phyloP scores from a whole-genome alignment of 2,797 vertebrate species.

The Coendou prehensilis region DNA sequence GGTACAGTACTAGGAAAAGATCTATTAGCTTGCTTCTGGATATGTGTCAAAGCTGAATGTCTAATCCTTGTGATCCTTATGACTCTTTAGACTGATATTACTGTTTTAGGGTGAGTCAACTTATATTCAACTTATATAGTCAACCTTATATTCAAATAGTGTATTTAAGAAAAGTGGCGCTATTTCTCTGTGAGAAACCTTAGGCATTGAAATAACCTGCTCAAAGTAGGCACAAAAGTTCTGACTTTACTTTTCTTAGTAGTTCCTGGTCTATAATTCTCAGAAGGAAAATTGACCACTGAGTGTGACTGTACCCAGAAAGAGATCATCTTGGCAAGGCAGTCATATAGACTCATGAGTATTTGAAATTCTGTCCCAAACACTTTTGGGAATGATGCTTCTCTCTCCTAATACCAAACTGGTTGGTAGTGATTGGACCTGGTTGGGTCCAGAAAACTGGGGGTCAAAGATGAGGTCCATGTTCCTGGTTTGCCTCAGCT shows the following conservation, averaged over 20 bases:
- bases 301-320: neutral
- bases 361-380: neutral
- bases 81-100: neutral
- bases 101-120: neutral
- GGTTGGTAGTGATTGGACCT: neutral
- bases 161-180: neutral
- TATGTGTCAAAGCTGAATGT: neutral
- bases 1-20: neutral
- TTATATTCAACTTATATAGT: neutral
- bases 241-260: neutral
- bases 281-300: neutral
- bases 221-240: neutral
- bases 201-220: neutral
- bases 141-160: neutral
- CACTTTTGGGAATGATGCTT: neutral
- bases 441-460: neutral
- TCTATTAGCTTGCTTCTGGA: neutral
- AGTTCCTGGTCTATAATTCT: neutral
- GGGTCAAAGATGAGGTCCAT: neutral
- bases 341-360: neutral
- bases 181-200: neutral
- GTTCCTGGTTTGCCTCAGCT: neutral
- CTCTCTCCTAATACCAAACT: neutral
- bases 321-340: neutral
- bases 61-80: neutral